These are phyloP conservation scores for Lasioglossum vierecki DNA, from an alignment of 2,888 invertebrate genomes.

Conservation along the genomic window DNA sequence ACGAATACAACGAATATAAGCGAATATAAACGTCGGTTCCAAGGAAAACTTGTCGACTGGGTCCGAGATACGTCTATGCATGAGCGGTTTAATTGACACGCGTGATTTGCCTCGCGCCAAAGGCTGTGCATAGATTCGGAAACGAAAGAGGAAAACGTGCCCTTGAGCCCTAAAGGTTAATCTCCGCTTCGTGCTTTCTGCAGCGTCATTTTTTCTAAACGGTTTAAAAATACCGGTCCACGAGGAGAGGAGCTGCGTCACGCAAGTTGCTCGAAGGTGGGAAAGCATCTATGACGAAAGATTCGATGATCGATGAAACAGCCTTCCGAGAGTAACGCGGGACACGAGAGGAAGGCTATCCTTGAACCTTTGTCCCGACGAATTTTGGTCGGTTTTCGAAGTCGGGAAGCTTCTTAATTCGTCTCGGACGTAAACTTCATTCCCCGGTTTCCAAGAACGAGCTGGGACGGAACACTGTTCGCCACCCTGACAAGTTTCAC, in stretches of 20 bases:
- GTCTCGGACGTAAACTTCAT: neutral
- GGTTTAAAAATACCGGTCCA: neutral
- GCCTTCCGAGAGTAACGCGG: neutral
- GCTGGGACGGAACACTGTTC: neutral
- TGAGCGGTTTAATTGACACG: slow-evolving; percentile 7
- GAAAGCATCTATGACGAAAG: slow-evolving; percentile 3
- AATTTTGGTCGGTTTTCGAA: neutral
- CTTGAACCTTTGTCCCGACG: neutral
- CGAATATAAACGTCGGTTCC: neutral
- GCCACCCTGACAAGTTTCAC: slow-evolving; percentile 28
- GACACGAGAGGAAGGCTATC: neutral
- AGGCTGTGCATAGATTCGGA: no score
- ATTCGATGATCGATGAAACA: neutral
- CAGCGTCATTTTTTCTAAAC: neutral
- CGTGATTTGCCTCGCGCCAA: neutral
- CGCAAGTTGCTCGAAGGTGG: neutral
- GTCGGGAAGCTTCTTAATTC: neutral
- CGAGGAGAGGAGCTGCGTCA: neutral
- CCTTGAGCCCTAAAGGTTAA: neutral
- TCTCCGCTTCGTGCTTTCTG: neutral
- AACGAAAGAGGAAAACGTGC: neutral
- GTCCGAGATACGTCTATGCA: neutral
- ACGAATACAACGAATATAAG: neutral
- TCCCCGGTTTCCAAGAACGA: neutral
- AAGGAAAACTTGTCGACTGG: slow-evolving; percentile 23